Evolutionary conservation across 2,888 invertebrate species (phyloP).

Genomic region (Pegoplata infirma): DNA sequence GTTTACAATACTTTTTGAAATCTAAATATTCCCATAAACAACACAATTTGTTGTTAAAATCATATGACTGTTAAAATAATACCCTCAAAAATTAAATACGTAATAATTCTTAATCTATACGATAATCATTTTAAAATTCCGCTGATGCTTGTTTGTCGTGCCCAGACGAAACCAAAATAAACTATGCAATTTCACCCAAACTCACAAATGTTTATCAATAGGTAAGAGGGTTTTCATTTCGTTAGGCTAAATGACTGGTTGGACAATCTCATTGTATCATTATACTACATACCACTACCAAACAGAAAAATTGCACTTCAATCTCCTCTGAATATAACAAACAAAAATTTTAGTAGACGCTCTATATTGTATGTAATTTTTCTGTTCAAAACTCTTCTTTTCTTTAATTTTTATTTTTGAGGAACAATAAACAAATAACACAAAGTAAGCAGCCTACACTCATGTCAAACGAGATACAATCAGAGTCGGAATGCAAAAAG

Average conservation of each 20-base stretch:
- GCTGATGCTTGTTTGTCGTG: conserved; percentile 1
- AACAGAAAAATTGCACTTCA: conserved; percentile 34
- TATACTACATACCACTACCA: neutral
- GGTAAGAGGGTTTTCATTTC: conserved; percentile 50
- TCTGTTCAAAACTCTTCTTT: conserved; percentile 45
- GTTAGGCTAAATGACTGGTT: neutral
- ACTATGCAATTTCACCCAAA: conserved; percentile 53
- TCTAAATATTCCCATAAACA: no score
- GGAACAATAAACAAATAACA: conserved; percentile 7
- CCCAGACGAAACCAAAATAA: conserved; percentile 47
- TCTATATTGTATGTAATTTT: conserved; percentile 30
- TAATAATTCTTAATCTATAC: neutral
- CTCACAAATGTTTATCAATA: conserved; percentile 52
- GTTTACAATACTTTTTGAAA: no score
- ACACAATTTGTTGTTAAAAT: no score
- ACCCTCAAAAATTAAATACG: neutral
- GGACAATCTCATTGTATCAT: conserved; percentile 43
- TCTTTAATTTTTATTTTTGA: conserved; percentile 5
- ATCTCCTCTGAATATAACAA: conserved; percentile 42
- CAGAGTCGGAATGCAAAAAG: conserved; percentile 35
- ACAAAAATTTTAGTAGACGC: conserved; percentile 31
- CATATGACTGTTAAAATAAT: no score
- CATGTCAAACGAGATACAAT: conserved; percentile 44
- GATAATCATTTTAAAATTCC: neutral
- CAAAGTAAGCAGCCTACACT: conserved; percentile 31